These are phyloP conservation scores for Pygoscelis adeliae DNA, from an alignment of 2,113 vertebrate species.

Conservation along the genomic window DNA sequence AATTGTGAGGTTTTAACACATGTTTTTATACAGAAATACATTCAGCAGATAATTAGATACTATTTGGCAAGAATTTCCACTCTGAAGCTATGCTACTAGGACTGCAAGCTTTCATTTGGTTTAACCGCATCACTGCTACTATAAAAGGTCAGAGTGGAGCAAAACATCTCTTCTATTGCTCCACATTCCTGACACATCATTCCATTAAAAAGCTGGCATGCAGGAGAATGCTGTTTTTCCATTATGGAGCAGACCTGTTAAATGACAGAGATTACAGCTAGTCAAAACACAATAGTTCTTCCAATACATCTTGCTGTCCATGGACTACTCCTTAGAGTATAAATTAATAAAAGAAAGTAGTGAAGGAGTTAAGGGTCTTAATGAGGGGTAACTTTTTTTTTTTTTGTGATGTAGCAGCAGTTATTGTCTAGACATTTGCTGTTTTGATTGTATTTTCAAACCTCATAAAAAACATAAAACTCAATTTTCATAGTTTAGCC, in stretches of 20 bases:
- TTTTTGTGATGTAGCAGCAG: background rate
- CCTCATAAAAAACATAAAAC: background rate
- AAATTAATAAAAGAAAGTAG: background rate
- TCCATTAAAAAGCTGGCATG: background rate
- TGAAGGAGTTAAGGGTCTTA: background rate
- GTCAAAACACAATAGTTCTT: background rate
- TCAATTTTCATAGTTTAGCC: background rate
- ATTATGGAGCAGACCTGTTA: background rate
- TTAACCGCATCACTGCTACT: background rate
- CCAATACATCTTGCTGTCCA: background rate
- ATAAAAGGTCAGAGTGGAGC: slow-evolving; percentile 5
- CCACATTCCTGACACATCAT: background rate
- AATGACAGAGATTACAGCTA: background rate
- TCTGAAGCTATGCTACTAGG: background rate
- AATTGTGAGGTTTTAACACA: background rate
- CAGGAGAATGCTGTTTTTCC: background rate
- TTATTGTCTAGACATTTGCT: background rate
- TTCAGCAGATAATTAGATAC: background rate
- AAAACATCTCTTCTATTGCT: background rate
- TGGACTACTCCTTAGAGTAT: background rate
- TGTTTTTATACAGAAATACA: background rate
- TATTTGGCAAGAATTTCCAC: background rate
- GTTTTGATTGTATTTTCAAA: background rate
- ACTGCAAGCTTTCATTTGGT: background rate
- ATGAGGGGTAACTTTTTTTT: background rate